phyloP scores from a whole-genome alignment of 2,113 vertebrate genomes.

The Phoenicopterus ruber region DNA sequence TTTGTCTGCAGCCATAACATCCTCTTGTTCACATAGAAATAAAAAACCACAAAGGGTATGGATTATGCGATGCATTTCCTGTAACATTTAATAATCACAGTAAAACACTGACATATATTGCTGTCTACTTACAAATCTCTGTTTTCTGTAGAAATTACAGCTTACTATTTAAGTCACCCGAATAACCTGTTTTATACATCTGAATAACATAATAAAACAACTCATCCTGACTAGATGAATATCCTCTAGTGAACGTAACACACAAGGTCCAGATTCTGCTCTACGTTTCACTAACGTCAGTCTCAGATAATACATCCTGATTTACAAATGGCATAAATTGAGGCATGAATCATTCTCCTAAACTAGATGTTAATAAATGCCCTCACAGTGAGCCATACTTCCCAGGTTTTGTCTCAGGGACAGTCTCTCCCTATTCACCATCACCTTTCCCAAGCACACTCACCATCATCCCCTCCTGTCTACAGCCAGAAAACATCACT shows the following conservation, averaged over 20 bases:
- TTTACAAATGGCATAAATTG: not conserved
- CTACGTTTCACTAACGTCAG: not conserved
- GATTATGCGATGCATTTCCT: constrained; percentile 45
- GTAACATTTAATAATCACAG: constrained; percentile 67
- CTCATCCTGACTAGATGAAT: constrained; percentile 34
- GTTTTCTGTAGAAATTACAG: constrained; percentile 70
- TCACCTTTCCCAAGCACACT: not conserved
- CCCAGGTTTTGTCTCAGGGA: not conserved
- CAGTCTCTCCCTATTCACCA: not conserved
- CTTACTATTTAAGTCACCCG: constrained; percentile 61
- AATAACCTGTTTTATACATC: constrained; percentile 54
- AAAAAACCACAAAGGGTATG: constrained; percentile 32
- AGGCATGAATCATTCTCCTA: not conserved
- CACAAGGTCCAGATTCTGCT: not conserved
- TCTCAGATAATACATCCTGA: not conserved
- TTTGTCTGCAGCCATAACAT: constrained; percentile 2
- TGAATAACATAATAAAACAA: constrained; percentile 44
- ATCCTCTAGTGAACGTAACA: constrained; percentile 33
- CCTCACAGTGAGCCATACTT: not conserved
- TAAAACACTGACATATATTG: constrained; percentile 64
- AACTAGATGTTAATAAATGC: not conserved
- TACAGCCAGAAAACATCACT: not conserved
- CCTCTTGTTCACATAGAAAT: constrained; percentile 2
- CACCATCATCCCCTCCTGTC: not conserved
- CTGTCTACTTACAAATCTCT: constrained; percentile 60